Evolutionary conservation across 2,888 invertebrate species (phyloP).

Genomic region (Stenolophus ochropezus): DNA sequence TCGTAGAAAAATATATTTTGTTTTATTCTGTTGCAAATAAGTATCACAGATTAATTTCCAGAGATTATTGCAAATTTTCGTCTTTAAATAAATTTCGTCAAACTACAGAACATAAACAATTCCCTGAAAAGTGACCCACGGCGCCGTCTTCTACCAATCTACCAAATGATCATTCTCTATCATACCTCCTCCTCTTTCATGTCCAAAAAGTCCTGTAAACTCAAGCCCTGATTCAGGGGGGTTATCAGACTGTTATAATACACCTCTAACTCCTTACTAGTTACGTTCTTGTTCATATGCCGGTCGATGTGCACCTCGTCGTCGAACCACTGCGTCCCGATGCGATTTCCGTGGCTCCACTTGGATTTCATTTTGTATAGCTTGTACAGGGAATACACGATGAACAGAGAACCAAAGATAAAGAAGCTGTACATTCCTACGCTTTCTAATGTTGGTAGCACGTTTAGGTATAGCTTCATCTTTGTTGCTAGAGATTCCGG

Average conservation of each 20-base stretch:
- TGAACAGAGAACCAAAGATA: constrained; percentile 74
- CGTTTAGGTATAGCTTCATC: constrained; percentile 84
- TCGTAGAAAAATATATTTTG: not conserved
- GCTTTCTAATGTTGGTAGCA: constrained; percentile 80
- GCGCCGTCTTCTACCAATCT: not conserved
- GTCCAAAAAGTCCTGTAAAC: constrained; percentile 58
- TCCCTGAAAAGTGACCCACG: not conserved
- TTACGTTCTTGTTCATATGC: constrained; percentile 62
- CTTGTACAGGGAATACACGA: constrained; percentile 74
- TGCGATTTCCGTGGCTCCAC: constrained; percentile 29
- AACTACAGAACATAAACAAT: not conserved
- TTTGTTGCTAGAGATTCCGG: constrained; percentile 78
- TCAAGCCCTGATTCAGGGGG: constrained; percentile 64
- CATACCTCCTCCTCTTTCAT: constrained; percentile 61
- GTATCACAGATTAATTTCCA: not conserved
- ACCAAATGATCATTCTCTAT: constrained; percentile 13
- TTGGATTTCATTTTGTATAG: constrained; percentile 64
- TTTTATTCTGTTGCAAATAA: not conserved
- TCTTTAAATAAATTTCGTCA: not conserved
- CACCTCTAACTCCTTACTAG: constrained; percentile 69
- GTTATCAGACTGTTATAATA: constrained; percentile 66
- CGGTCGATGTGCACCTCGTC: constrained; percentile 27
- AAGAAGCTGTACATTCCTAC: constrained; percentile 76
- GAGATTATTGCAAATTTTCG: not conserved
- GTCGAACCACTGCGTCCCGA: constrained; percentile 51